Evolutionary conservation across 1,140 invertebrate genomes (phyloP), one percentile per base, ranked within the genome.

Genomic region (Caligus rogercresseyi): DNA sequence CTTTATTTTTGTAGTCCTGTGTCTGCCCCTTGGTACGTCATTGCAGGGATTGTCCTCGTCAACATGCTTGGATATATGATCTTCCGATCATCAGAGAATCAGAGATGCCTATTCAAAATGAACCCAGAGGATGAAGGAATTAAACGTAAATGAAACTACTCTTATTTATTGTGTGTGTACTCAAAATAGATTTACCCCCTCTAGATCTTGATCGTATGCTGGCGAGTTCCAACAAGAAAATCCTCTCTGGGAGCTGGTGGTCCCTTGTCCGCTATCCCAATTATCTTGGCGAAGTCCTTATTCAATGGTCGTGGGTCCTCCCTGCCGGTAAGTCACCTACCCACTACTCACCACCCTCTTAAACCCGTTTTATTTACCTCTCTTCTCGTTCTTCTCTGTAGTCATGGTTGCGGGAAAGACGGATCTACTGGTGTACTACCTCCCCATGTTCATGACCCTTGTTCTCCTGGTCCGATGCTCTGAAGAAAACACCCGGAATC

Each of bases 251-350:
- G 11, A 51, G 61, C 19, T 63, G 61, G 61, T 21, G 23, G 18
- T 51, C 43, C 3, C 52, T 63, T 16, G 61, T 63, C 14, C 18
- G 61, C 16, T 25, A 63, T 25, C 61, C 61, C 24, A 63, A 63
- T 25, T 63, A 63, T 26, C 61, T 63, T 2, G 61, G 61, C 3
- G 61, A 63, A 26, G 20, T 63, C 31, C 52, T 63, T 1, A 63
- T 63, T 14, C 52, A 56, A 18, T 63, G 61, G 61, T 63, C 61
- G 2, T 63, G 61, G 61, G 61, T 63, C 13, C 20, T 63, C 24
- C 61, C 61, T 24, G 61, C 61, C 16, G 53, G 61, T 63, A 55
- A 3, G 51, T 3, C 16, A 1, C 53, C 23, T 18, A 18, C 7
- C 16, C 21, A 54, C 21, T 54, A 54, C 7, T n/a, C 43, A 16